These are phyloP conservation scores for Periparus ater DNA, from an alignment of 2,797 vertebrate genomes.

Conservation along the genomic window DNA sequence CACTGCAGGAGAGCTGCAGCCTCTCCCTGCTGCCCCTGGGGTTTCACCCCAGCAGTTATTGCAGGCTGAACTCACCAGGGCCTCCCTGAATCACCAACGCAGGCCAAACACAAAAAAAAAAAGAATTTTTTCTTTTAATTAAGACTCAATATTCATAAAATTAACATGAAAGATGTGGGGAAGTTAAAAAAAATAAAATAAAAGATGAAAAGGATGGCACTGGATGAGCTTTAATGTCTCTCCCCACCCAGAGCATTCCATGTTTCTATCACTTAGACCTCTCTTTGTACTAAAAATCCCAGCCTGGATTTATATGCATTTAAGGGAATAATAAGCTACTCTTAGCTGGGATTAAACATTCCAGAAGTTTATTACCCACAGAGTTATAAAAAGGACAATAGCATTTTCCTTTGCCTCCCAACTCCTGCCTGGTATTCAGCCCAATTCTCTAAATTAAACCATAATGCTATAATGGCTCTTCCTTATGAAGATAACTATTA, in stretches of 20 bases:
- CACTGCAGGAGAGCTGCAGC: background rate
- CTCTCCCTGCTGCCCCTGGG: background rate
- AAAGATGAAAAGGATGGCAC: background rate
- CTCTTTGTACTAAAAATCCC: background rate
- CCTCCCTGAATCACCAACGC: background rate
- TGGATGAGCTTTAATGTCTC: background rate
- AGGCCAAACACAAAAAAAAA: background rate
- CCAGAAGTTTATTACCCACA: background rate
- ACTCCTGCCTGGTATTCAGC: background rate
- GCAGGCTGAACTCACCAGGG: too few species aligned
- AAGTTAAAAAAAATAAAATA: background rate
- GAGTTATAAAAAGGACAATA: background rate
- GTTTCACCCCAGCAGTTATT: fast-evolving
- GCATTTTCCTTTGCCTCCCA: background rate
- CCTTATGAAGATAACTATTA: background rate
- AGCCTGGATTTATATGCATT: background rate
- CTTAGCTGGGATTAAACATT: background rate
- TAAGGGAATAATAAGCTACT: background rate
- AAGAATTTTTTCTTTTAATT: background rate
- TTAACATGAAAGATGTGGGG: background rate
- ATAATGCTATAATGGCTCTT: background rate
- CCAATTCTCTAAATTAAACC: background rate
- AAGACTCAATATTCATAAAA: background rate
- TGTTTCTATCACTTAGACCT: fast-evolving
- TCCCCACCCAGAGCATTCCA: background rate